Conservation (phyloP, 2,888 invertebrate genomes). For the Rhabditoides inermis region DNA sequence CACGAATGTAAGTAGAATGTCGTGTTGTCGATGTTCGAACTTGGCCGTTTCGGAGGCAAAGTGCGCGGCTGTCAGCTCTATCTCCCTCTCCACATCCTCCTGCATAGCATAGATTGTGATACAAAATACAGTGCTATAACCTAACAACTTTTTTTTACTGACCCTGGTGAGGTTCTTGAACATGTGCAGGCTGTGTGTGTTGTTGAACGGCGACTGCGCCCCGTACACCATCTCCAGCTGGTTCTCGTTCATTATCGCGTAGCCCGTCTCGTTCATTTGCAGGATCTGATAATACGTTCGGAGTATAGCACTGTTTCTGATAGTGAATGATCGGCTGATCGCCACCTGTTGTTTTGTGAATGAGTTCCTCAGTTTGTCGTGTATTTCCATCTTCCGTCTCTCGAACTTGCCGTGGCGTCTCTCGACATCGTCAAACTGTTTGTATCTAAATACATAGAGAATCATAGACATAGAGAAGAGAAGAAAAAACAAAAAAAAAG, state of each 20-base stretch:
- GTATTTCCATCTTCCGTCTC: not conserved
- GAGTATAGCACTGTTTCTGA: not conserved
- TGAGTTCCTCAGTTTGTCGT: not conserved
- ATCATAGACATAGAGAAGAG: too few relatives aligned
- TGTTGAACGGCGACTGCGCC: not conserved
- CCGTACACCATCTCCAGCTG: not conserved
- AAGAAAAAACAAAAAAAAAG: too few relatives aligned
- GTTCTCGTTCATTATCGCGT: not conserved
- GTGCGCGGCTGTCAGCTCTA: too few relatives aligned
- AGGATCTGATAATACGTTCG: not conserved
- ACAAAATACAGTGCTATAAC: too few relatives aligned
- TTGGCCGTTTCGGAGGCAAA: too few relatives aligned
- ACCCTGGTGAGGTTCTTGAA: not conserved
- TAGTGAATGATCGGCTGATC: not conserved
- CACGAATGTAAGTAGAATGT: too few relatives aligned
- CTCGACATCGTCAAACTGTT: too few relatives aligned
- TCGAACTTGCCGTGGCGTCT: not conserved
- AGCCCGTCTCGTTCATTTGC: not conserved
- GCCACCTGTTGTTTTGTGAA: not conserved
- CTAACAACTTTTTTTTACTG: too few relatives aligned
- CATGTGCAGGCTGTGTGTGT: not conserved
- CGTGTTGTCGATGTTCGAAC: too few relatives aligned
- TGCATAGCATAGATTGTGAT: too few relatives aligned
- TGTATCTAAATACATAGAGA: too few relatives aligned
- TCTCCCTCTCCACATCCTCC: too few relatives aligned